phyloP scores from a whole-genome alignment of 2,888 invertebrate species.

The Adelognathus sp. region DNA sequence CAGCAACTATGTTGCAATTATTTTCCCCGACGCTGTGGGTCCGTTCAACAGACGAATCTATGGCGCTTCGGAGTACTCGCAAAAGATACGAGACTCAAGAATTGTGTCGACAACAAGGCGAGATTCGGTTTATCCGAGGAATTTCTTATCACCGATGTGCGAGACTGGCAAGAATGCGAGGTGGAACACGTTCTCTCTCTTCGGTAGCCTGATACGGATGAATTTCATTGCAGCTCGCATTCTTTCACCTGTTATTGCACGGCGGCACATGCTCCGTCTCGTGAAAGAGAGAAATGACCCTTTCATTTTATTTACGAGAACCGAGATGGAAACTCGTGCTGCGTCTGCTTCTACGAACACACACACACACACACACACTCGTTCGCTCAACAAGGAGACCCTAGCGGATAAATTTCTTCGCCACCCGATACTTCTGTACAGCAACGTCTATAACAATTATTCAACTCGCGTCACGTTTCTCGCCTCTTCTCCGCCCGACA shows the following conservation, averaged over 20 bases:
- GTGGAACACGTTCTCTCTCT: slow-evolving; percentile 17
- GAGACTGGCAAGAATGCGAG: slow-evolving; percentile 26
- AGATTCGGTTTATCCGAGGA: slow-evolving; percentile 30
- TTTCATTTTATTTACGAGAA: slow-evolving; percentile 23
- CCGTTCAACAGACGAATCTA: not conserved
- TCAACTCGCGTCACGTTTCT: slow-evolving; percentile 21
- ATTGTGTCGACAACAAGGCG: not conserved
- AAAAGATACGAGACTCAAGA: slow-evolving; percentile 11
- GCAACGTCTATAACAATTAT: slow-evolving; percentile 8
- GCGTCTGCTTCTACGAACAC: not conserved
- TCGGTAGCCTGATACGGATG: not conserved
- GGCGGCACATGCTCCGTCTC: not conserved
- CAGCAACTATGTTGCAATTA: too few relatives aligned
- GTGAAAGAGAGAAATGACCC: not conserved
- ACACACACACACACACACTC: not conserved
- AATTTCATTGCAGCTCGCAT: slow-evolving; percentile 9
- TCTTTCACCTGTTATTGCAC: not conserved
- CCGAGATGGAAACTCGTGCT: not conserved
- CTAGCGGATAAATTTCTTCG: slow-evolving; percentile 6
- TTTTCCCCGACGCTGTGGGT: not conserved
- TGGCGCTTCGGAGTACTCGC: not conserved
- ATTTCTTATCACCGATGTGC: slow-evolving; percentile 45
- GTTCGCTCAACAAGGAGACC: not conserved
- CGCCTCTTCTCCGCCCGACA: not conserved
- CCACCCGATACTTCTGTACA: not conserved